Evolutionary conservation across 2,888 invertebrate genomes (phyloP).

Genomic region (Erebia aethiops): DNA sequence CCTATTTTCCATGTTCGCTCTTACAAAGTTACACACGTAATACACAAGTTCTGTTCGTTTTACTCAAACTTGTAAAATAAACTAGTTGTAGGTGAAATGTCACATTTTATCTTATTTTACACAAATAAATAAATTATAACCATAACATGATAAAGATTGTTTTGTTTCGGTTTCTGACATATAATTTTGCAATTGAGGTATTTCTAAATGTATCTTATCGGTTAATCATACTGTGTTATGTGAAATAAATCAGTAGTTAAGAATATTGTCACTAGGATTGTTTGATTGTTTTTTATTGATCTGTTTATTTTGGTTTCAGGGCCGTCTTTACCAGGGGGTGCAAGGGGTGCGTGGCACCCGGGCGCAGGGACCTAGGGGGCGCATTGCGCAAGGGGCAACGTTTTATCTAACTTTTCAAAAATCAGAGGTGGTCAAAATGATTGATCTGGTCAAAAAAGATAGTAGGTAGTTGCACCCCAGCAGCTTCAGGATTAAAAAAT

Average conservation of each 20-base stretch:
- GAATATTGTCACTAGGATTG: neutral
- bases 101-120: slow-evolving; percentile 9
- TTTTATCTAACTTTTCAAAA: no score
- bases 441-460: no score
- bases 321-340: no score
- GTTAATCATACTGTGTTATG: no score
- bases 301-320: neutral
- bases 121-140: neutral
- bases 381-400: no score
- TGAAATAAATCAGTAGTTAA: no score
- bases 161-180: neutral
- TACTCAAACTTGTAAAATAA: slow-evolving; percentile 14
- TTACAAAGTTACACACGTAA: slow-evolving; percentile 31
- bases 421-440: no score
- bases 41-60: slow-evolving; percentile 8
- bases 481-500: no score
- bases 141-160: neutral
- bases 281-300: neutral
- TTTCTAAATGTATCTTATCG: no score
- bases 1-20: slow-evolving; percentile 33
- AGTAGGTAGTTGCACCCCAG: no score
- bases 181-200: neutral
- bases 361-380: no score
- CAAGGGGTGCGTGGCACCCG: no score
- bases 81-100: slow-evolving; percentile 17